Evolutionary conservation across 2,113 vertebrate genomes (phyloP), one percentile per base, ranked within the genome.

Genomic region (Epinephelus cyanopodus): DNA sequence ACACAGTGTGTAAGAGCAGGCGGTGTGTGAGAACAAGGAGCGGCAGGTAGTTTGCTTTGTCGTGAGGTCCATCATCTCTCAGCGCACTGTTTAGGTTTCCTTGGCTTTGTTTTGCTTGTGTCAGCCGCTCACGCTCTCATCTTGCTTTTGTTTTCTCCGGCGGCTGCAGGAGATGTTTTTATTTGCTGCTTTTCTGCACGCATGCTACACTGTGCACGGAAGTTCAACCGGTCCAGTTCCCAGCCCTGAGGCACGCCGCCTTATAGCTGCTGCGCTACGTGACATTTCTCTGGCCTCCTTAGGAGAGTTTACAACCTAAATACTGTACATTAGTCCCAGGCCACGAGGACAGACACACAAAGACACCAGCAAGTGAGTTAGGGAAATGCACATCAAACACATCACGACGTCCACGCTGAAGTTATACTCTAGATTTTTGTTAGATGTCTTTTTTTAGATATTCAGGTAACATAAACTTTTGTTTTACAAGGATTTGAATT

Each of bases 201-300:
- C 61, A 87, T 42, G 56, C 74, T 67, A 79, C 77, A 67, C n/a
- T 23, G 23, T 1, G 19, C 2, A 1, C 19, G 66, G 85, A 90
- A 85, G 90, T 85, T 92, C 84, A 88, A 0, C 1, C 19, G 76
- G 87, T 86, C 57, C 82, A 77, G 10, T 65, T 88, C 86, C 60
- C 68, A 57, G 63, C 69, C 27, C 52, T 23, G 21, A 21, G 13
- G 61, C 48, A n/a, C 54, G 5, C 23, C 19, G 47, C 79, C 15
- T 33, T 7, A 58, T 64, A 47, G 70, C 50, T n/a, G 50, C 72
- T 5, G 69, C 6, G 4, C 67, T 83, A 79, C 53, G 72, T 79
- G 77, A 85, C 77, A 48, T 15, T 47, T 33, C 2, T 61, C 45
- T n/a, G 18, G 68, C 58, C 73, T 66, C 3, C 19, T 19, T 1